Conservation (phyloP, 2,113 vertebrate species). For the Thryonomys swinderianus region DNA sequence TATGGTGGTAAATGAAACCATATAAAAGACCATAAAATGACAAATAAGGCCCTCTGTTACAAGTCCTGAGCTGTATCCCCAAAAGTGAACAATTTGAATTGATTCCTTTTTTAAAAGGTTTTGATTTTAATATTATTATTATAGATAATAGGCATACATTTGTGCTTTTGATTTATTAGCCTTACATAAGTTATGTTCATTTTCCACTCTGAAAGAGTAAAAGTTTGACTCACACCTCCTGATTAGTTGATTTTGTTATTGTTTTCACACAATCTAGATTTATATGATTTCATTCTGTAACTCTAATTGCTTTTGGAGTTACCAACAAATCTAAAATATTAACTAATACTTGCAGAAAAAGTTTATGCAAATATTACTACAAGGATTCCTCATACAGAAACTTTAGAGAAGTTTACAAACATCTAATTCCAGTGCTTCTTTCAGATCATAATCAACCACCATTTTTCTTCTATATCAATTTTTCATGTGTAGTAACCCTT, state of each 20-base stretch:
- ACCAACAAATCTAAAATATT: constrained; percentile 54
- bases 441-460: constrained; percentile 17
- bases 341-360: constrained; percentile 34
- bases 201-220: constrained; percentile 28
- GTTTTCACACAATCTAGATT: constrained; percentile 52
- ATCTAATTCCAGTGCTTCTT: constrained; percentile 13
- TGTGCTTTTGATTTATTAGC: constrained; percentile 18
- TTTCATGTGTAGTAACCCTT: constrained; percentile 49
- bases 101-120: constrained; percentile 5
- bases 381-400: constrained; percentile 17
- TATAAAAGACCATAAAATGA: neutral
- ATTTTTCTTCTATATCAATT: constrained; percentile 47
- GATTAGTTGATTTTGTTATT: constrained; percentile 43
- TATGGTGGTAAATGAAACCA: constrained; percentile 34
- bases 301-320: constrained; percentile 37
- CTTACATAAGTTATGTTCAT: constrained; percentile 36
- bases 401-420: constrained; percentile 46
- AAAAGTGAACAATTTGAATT: constrained; percentile 42
- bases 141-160: constrained; percentile 41
- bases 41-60: neutral
- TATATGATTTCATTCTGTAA: constrained; percentile 49
- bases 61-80: neutral
- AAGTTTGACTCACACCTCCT: neutral
- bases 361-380: constrained; percentile 41
- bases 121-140: constrained; percentile 30